These are phyloP conservation scores for Hylyphantes graminicola DNA, from an alignment of 1,140 invertebrate species.

Conservation along the genomic window DNA sequence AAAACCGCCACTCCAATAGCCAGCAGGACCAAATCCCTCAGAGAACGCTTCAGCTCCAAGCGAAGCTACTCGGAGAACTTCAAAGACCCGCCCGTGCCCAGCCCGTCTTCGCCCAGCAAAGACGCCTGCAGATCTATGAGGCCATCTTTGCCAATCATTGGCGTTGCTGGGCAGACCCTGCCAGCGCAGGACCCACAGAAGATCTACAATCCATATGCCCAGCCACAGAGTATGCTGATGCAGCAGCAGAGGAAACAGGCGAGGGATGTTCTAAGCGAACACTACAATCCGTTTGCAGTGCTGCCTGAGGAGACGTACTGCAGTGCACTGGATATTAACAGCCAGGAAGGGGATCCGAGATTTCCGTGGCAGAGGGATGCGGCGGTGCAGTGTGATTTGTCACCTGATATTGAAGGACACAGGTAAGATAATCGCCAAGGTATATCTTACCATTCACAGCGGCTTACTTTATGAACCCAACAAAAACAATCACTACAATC, in stretches of 20 bases:
- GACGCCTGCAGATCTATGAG: conserved; percentile 7
- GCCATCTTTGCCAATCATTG: conserved; percentile 34
- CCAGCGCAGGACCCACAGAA: conserved; percentile 27
- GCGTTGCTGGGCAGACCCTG: neutral
- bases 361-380: conserved; percentile 69
- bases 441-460: no score
- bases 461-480: no score
- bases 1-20: conserved; percentile 7
- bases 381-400: conserved; percentile 66
- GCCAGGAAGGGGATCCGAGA: conserved; percentile 65
- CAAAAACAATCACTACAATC: no score
- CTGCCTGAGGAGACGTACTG: conserved; percentile 63
- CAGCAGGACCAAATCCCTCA: conserved; percentile 63
- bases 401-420: conserved; percentile 55
- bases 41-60: conserved; percentile 64
- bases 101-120: conserved; percentile 4
- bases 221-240: conserved; percentile 19
- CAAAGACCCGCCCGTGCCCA: conserved; percentile 58
- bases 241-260: conserved; percentile 36
- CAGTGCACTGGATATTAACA: conserved; percentile 66
- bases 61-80: conserved; percentile 65
- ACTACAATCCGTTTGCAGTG: conserved; percentile 58
- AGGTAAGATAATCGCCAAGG: conserved; percentile 5
- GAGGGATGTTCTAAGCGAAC: conserved; percentile 25
- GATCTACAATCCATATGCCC: conserved; percentile 34